These are phyloP conservation scores for Pseudomyrmex sp. DNA, from an alignment of 1,140 invertebrate species.

Conservation along the genomic window DNA sequence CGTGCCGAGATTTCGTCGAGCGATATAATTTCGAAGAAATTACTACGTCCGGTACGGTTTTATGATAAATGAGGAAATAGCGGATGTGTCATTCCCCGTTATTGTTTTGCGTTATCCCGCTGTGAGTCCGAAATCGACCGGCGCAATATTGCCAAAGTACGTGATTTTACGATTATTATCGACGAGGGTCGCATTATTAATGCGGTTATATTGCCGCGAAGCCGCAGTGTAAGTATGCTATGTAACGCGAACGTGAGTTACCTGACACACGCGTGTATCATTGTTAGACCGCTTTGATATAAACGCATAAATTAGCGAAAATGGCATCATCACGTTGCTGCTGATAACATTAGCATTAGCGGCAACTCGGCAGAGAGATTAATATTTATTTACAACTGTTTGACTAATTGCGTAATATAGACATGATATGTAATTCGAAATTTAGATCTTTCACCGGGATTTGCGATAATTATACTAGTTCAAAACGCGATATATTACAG, in stretches of 20 bases:
- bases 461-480: not conserved
- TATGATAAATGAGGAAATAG: constrained; percentile 5
- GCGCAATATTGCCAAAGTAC: constrained; percentile 56
- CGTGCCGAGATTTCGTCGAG: constrained; percentile 13
- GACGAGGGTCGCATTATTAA: constrained; percentile 69
- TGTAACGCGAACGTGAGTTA: constrained; percentile 63
- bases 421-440: not conserved
- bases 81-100: constrained; percentile 15
- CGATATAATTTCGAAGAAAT: constrained; percentile 13
- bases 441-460: not conserved
- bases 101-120: constrained; percentile 37
- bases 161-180: constrained; percentile 71
- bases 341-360: constrained; percentile 8
- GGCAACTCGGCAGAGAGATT: not conserved
- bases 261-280: constrained; percentile 54
- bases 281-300: constrained; percentile 67
- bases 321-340: constrained; percentile 4
- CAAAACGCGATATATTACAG: not conserved
- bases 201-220: constrained; percentile 59
- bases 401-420: constrained; percentile 21
- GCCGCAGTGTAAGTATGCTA: constrained; percentile 21
- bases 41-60: not conserved
- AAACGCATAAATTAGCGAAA: constrained; percentile 31
- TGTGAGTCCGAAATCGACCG: constrained; percentile 54
- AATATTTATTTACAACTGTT: constrained; percentile 20